Evolutionary conservation across 1,140 invertebrate genomes (phyloP), one percentile per base, ranked within the genome.

Genomic region (Diabrotica virgifera): DNA sequence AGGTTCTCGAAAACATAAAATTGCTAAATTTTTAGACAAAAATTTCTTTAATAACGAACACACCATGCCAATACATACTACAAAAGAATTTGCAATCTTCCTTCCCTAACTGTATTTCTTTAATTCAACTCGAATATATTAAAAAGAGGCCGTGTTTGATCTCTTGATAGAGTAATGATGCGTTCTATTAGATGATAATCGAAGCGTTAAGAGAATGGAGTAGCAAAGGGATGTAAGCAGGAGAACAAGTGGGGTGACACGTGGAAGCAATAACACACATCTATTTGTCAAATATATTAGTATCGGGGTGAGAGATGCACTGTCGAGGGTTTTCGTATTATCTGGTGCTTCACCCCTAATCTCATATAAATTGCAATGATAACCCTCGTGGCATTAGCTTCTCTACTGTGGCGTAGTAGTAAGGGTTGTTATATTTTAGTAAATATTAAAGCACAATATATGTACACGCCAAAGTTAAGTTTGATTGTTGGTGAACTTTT

Each of bases 281-380:
- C 74, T 75, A 75, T 75, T 75, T 75, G 74, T 75, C 74, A 74
- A 75, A 74, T 72, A 74, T 75, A 75, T 75, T 75, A 75, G 65
- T 57, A 36, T 66, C 53, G 69, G 72, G 72, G 72, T 71, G 74
- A 72, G 64, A 68, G 64, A 37, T 59, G 58, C 37, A 59, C 68
- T 65, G 70, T 74, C 69, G 68, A 75, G 74, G 69, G 72, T 57
- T 73, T 72, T 37, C 66, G 66, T 70, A 75, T 75, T 75, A 75
- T 70, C 68, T 67, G 64, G 67, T 71, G 66, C 74, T 75, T 68
- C 72, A 75, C 74, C 74, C 40, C 72, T 75, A 75, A 75, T 75
- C 74, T 72, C 72, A 74, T 74, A 74, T 74, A 75, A 75, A 75
- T 75, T 75, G 74, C 71, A 74, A 74, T 72, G 74, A 74, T 75